Evolutionary conservation across 2,113 vertebrate species (phyloP), one percentile per base, ranked within the genome.

Genomic region (Zapornia atra): DNA sequence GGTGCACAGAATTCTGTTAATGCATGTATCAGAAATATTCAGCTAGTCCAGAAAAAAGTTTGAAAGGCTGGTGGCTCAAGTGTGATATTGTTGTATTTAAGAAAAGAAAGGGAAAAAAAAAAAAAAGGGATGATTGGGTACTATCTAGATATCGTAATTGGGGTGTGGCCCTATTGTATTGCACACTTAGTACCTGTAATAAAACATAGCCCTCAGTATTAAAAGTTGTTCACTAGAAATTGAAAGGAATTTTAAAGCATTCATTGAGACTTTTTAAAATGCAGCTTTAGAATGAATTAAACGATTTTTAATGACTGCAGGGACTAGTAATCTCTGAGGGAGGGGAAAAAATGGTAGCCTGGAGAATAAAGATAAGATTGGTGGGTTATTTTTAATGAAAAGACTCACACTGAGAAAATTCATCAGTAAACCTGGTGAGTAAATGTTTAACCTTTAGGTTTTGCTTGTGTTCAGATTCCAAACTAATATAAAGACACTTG

Each of bases 401-500:
- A 57, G 25, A 50, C 7, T 76, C 56, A 73, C 22, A 44, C 14
- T 63, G 46, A 88, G 21, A 76, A 82, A 93, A 91, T 25, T n/a
- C 6, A n/a, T 64, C 56, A 75, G 15, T 68, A 75, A 69, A 82
- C 1, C 1, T 53, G 36, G 85, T 5, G 4, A 94, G 44, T 24
- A 88, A 85, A 80, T 73, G 75, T 88, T 92, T 88, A 93, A 85
- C 63, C 21, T 65, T 90, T 77, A 40, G 11, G 16, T 90, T 92
- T 63, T 11, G 36, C 60, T 90, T 86, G 71, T 88, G 36, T 80
- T 90, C n/a, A 15, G 15, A 20, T 86, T 86, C 21, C 68, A 94
- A 61, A 57, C 42, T 56, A 68, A 76, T 36, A 66, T 0, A 34
- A 34, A 84, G 73, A 61, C 4, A 3, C 50, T 88, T 92, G 72